These are phyloP conservation scores for Oncorhynchus mykiss DNA, from an alignment of 2,113 vertebrate genomes.

Conservation along the genomic window DNA sequence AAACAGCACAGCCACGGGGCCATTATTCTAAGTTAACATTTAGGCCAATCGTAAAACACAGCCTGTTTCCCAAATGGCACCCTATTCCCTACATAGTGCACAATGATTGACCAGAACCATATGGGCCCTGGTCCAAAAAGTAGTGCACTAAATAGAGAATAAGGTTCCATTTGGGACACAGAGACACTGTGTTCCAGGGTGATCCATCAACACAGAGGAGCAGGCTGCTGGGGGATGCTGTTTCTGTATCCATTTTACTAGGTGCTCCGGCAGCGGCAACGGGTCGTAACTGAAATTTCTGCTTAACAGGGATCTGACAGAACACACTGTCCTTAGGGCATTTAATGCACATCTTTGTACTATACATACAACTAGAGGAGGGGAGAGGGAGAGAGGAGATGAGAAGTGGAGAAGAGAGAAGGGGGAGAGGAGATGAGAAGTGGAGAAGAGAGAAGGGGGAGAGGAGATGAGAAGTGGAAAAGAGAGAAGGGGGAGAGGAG, in stretches of 20 bases:
- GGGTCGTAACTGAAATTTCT: background rate
- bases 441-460: too few relatives aligned
- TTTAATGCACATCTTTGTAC: background rate
- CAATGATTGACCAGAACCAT: too few relatives aligned
- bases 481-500: background rate
- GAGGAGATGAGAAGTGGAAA: too few relatives aligned
- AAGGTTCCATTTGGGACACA: background rate
- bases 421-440: too few relatives aligned
- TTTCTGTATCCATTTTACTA: background rate
- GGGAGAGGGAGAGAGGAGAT: background rate
- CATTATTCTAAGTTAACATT: slow-evolving; percentile 8
- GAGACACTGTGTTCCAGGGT: background rate
- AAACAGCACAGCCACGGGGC: background rate
- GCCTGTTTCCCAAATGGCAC: too few relatives aligned
- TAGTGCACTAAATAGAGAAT: too few relatives aligned
- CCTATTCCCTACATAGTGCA: too few relatives aligned
- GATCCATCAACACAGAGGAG: slow-evolving; percentile 1
- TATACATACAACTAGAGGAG: background rate
- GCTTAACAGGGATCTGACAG: slow-evolving; percentile 5
- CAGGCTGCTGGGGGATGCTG: background rate
- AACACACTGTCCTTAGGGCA: background rate
- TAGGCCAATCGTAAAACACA: background rate
- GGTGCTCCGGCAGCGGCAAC: background rate
- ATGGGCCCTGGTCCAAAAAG: too few relatives aligned
- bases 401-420: too few relatives aligned